Conservation (phyloP, 2,797 vertebrate species). For the Fratercula arctica region DNA sequence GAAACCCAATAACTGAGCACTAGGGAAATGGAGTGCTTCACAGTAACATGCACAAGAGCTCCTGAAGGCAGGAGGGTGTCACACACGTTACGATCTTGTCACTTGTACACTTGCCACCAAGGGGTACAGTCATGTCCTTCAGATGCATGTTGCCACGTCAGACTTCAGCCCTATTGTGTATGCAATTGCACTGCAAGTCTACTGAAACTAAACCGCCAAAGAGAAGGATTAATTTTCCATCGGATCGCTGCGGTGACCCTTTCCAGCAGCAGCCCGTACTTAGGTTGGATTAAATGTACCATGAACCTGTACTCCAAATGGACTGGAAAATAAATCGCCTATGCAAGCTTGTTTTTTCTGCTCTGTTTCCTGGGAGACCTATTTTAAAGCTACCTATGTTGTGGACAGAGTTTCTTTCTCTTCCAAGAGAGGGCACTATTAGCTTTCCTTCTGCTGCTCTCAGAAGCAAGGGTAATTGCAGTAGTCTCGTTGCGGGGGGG, state of each 20-base stretch:
- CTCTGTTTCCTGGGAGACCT: not conserved
- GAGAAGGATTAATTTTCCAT: not conserved
- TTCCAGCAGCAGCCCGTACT: not conserved
- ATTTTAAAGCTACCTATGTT: not conserved
- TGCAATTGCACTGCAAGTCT: not conserved
- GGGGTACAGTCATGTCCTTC: not conserved
- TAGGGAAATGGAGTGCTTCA: not conserved
- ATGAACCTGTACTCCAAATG: not conserved
- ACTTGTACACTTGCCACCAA: not conserved
- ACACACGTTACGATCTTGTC: not conserved
- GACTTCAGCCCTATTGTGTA: not conserved
- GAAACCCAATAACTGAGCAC: not conserved
- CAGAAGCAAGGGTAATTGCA: not conserved
- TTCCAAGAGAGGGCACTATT: slow-evolving; percentile 51
- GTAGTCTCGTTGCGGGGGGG: not conserved
- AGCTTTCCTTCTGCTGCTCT: not conserved
- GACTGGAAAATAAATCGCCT: not conserved
- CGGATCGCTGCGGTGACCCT: accelerated
- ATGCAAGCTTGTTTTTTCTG: not conserved
- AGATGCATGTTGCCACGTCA: not conserved
- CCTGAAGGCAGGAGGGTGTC: not conserved
- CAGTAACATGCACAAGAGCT: not conserved
- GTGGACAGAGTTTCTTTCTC: not conserved
- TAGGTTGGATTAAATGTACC: slow-evolving; percentile 28
- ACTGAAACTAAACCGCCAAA: not conserved